Evolutionary conservation across 2,888 invertebrate species (phyloP), one percentile per base, ranked within the genome.

Genomic region (Acronicta aceris): DNA sequence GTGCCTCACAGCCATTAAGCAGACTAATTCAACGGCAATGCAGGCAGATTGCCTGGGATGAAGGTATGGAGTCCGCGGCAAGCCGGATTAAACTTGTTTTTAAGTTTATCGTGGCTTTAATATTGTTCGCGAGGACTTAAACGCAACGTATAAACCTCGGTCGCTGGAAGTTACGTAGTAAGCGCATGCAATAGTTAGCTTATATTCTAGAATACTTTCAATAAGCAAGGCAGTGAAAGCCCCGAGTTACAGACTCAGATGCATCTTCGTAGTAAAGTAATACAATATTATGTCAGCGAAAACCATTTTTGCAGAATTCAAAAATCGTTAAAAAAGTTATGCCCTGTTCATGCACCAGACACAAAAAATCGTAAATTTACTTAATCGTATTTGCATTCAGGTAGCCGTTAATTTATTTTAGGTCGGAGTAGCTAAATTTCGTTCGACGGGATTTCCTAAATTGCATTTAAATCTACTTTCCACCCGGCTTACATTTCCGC

Each of bases 41-140:
- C 88, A 89, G 85, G 85, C 87, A 89, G 85, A 88, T 90, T 87
- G 87, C 82, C 74, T 80, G 82, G 87, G 84, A 87, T 83, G 84
- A 85, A 85, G 85, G 79, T 86, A 88, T 82, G 82, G 83, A 88
- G 84, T 87, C 82, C 86, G 85, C 85, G 88, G 89, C 83, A 88
- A 90, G 88, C 86, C 83, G 90, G 92, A 92, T 93, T 93, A 88
- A 92, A 92, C 89, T 92, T 91, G 92, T 93, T 93, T 92, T 92
- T 92, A 92, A 93, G 91, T 92, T 93, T 91, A 93, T 90, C 89
- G 89, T 85, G 81, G 91, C 89, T 92, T 90, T 93, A 92, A 92
- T 92, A 92, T 93, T 92, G 93, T 93, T 93, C 89, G 84, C 86
- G 79, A 84, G 82, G 86, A 90, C 90, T 92, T 92, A 89, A 90